Evolutionary conservation across 2,888 invertebrate species (phyloP), one percentile per base, ranked within the genome.

Genomic region (Drosophila vallismaia): DNA sequence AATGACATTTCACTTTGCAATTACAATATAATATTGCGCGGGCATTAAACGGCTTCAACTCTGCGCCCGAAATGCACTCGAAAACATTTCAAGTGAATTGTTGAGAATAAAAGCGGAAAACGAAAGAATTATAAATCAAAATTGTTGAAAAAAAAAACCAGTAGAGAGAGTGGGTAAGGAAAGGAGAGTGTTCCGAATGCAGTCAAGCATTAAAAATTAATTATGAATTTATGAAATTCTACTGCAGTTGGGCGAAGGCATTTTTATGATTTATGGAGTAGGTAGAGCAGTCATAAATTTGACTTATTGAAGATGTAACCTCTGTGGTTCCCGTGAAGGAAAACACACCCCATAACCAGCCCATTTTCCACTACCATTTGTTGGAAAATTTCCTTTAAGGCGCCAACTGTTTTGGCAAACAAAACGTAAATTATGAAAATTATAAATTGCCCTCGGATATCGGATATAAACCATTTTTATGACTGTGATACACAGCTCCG

Each of bases 341-440:
- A 71, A 62, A 72, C 75, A 59, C 86, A 86, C 79, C 81, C 81
- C 67, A 74, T 67, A 53, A 59, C 70, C 60, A 51, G 54, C 70
- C 60, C 70, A 70, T 70, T 59, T 59, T 28, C 45, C 66, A 73
- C 45, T 56, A 45, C 40, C 68, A 36, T 51, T 72, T 28, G 55
- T 48, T 51, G 77, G 60, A 80, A 80, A 80, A 77, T 74, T 19
- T 54, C 33, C 38, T 62, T 24, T 48, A 49, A 79, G 82, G 85
- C 82, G 82, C 82, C 82, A 85, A 85, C 76, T 84, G 86, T 86
- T 83, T 64, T 75, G 86, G 68, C 75, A 84, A 84, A 86, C 83
- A 84, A 84, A 83, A 83, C 83, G 83, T 86, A 84, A 84, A 84
- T 84, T 84, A 84, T 84, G 86, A 84, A 83, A 83, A 84, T 84